Base-by-base conservation (phyloP, 2,888 invertebrate species). In the Pantelozetes paolii region DNA sequence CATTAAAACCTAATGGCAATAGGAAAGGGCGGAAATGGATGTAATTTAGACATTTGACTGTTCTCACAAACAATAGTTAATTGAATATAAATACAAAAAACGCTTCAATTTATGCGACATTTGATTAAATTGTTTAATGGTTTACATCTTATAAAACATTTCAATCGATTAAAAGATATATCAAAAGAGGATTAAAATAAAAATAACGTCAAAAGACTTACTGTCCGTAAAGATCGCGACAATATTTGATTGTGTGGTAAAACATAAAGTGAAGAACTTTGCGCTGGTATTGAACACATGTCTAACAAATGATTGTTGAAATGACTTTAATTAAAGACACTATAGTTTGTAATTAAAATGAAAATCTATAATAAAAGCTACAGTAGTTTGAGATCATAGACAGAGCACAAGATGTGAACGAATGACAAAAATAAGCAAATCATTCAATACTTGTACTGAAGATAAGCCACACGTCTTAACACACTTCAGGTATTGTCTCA, bases 401-500 rank as follows among this genome's bases (percentile, higher is more conserved):
- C 50, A 50, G 20, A 59, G 28, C 62, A 62, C 30, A 28, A 28
- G 36, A 32, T 26, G 36, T 36, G 36, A 36, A 67, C 67, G 36
- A 67, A 67, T 40, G 36, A 67, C 20, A 20, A 67, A 67, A 67
- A 36, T 67, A 67, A 67, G 40, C 67, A 67, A 40, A 42, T 40
- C 67, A 40, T 67, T 15, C 36, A 67, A n/a, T 67, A 67, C 67
- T 67, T 42, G 67, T 67, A 67, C n/a, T 18, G 20, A 62, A 28
- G 32, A 62, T 30, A 67, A 23, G 67, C 20, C 67, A 67, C 40
- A 67, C 40, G 40, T 23, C 67, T 40, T 62, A 62, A 36, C 62
- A 67, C 67, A 40, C 40, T 67, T 67, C n/a, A 67, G 42, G 67
- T 67, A 67, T 36, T 42, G 67, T 67, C 67, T 67, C n/a, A 67